phyloP scores from a whole-genome alignment of 2,113 vertebrate species.

The Pandion haliaetus region DNA sequence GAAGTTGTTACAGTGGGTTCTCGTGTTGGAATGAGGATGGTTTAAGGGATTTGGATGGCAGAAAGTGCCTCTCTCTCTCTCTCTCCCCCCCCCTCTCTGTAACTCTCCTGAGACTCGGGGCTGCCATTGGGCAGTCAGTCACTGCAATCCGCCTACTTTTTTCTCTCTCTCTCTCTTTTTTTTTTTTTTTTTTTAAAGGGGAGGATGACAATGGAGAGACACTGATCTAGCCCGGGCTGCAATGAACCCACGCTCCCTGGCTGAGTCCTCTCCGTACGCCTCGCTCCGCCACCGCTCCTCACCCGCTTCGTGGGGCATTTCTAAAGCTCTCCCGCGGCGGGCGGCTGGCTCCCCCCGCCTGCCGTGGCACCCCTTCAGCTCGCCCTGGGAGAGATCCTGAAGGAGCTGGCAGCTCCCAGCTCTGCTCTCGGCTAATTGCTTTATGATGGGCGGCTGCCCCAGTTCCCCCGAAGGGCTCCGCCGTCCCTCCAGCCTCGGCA shows the following conservation, averaged over 20 bases:
- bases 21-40: slow-evolving; percentile 81
- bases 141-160: slow-evolving; percentile 85
- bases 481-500: not conserved
- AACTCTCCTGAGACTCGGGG: slow-evolving; percentile 81
- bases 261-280: not conserved
- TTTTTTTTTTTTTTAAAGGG: slow-evolving; percentile 45
- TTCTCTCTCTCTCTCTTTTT: not conserved
- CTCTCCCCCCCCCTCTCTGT: not conserved
- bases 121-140: slow-evolving; percentile 88
- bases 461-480: not conserved
- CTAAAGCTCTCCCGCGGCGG: not conserved
- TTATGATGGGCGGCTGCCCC: not conserved
- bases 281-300: not conserved
- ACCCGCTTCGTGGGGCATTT: not conserved
- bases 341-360: not conserved
- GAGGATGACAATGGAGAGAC: slow-evolving; percentile 81
- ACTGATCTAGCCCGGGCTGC: slow-evolving; percentile 61
- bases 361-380: not conserved
- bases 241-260: not conserved
- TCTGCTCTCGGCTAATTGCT: not conserved
- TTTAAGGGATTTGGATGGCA: slow-evolving; percentile 87
- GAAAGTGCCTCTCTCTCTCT: slow-evolving; percentile 79
- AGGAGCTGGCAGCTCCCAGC: not conserved
- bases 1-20: slow-evolving; percentile 80
- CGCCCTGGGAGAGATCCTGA: not conserved